Evolutionary conservation across 2,797 vertebrate species (phyloP).

Genomic region (Myiotriccus ornatus): DNA sequence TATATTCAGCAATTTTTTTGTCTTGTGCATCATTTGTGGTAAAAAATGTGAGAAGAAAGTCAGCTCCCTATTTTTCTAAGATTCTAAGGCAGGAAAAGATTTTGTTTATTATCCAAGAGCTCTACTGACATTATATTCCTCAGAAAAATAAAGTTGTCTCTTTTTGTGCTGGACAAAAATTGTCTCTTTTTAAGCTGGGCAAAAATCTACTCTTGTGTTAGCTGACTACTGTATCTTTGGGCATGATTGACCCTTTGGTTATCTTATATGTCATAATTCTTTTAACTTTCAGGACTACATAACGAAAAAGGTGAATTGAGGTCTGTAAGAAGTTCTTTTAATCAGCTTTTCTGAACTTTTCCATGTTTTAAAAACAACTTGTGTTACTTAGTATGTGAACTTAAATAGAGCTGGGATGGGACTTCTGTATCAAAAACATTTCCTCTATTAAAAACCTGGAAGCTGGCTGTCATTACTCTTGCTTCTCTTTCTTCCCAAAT

Average conservation of each 20-base stretch:
- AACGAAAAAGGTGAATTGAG: neutral
- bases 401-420: slow-evolving; percentile 19
- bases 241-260: neutral
- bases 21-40: neutral
- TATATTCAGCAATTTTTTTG: neutral
- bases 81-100: neutral
- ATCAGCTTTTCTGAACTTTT: neutral
- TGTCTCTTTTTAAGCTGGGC: neutral
- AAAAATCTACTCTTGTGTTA: neutral
- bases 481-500: slow-evolving; percentile 29
- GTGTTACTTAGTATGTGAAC: neutral
- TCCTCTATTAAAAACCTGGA: slow-evolving; percentile 49
- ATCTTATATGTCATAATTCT: neutral
- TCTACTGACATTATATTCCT: neutral
- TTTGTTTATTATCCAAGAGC: neutral
- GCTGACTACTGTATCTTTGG: neutral
- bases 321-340: neutral
- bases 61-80: neutral
- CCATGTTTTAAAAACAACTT: neutral
- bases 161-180: neutral
- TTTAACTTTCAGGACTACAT: neutral
- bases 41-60: slow-evolving; percentile 1
- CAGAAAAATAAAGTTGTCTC: neutral
- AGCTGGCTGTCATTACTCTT: slow-evolving; percentile 34
- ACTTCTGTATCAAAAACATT: slow-evolving; percentile 18